These are phyloP conservation scores for Sceloporus undulatus DNA, from an alignment of 2,113 vertebrate genomes.

Conservation along the genomic window DNA sequence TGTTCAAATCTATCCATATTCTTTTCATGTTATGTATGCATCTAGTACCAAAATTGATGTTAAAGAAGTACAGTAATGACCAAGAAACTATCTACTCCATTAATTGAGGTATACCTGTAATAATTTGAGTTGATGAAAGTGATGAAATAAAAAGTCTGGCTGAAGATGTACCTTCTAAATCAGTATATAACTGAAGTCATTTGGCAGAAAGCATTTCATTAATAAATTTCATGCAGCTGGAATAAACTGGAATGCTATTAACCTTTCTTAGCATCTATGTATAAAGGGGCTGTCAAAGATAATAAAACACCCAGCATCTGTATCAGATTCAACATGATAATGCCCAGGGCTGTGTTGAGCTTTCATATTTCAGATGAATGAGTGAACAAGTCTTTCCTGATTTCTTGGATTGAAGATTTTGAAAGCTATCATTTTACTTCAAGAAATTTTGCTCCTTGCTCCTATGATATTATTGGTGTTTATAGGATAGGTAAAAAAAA, in stretches of 20 bases:
- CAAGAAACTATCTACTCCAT: too few species aligned
- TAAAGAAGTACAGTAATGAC: too few species aligned
- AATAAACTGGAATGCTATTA: rapidly evolving
- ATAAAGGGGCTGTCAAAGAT: background rate
- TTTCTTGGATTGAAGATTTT: too few species aligned
- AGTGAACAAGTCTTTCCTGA: background rate
- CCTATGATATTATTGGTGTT: background rate
- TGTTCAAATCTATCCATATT: too few species aligned
- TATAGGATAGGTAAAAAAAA: background rate
- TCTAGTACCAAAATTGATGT: too few species aligned
- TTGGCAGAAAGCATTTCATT: background rate
- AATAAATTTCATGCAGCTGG: background rate
- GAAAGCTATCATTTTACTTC: background rate
- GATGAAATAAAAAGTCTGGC: background rate
- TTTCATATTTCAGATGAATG: background rate
- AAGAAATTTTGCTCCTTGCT: background rate
- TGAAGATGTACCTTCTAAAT: background rate
- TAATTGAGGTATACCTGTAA: background rate
- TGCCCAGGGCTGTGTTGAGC: background rate
- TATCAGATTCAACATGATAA: background rate
- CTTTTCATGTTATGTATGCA: too few species aligned
- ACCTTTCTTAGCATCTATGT: constrained; percentile 30
- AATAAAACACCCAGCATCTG: background rate
- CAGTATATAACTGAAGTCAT: constrained; percentile 29
- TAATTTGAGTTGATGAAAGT: rapidly evolving